Base-by-base conservation (phyloP, 2,888 invertebrate species). In the Lasioglossum villosulum region DNA sequence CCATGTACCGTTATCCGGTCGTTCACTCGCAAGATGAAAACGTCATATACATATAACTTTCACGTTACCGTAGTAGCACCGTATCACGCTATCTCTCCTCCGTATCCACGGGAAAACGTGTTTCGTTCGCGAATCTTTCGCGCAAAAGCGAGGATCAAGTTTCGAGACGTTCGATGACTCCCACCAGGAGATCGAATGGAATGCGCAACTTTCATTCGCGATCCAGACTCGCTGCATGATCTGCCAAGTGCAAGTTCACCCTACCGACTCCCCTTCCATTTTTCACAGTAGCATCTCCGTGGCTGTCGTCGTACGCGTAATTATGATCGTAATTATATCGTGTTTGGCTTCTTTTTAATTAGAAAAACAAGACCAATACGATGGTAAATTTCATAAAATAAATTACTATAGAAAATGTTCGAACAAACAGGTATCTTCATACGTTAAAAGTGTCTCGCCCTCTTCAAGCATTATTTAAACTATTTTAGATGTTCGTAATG, bases 41-140 rank as follows among this genome's bases (percentile, higher is more conserved):
- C 80, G 77, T 73, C 73, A 56, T 68, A 77, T 80, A 80, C 88
- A 89, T 80, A 80, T 90, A 90, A 89, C 90, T 90, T 90, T 90
- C 90, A 90, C 90, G 77, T 52, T 80, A 78, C 75, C 63, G 42
- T 68, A n/a, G 68, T 78, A 89, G 78, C 27, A 30, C 6, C 30
- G n/a, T 75, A 78, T 70, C 48, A 82, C 82, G 84, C 82, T 87
- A 86, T 87, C 79, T 23, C 42, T 27, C 37, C 14, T 10, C 23
- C 66, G 27, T 78, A 80, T 77, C 70, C 59, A n/a, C 66, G 66
- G 37, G 68, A 37, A 74, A 89, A 89, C 88, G 73, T 70, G 79
- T 89, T 74, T 42, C 70, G 70, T 74, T 52, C 63, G 63, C 63
- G 63, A 16, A 84, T 85, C 63, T 75, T 39, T 74, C 48, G n/a